Conservation (phyloP, 2,113 vertebrate species). For the Nesoenas mayeri region DNA sequence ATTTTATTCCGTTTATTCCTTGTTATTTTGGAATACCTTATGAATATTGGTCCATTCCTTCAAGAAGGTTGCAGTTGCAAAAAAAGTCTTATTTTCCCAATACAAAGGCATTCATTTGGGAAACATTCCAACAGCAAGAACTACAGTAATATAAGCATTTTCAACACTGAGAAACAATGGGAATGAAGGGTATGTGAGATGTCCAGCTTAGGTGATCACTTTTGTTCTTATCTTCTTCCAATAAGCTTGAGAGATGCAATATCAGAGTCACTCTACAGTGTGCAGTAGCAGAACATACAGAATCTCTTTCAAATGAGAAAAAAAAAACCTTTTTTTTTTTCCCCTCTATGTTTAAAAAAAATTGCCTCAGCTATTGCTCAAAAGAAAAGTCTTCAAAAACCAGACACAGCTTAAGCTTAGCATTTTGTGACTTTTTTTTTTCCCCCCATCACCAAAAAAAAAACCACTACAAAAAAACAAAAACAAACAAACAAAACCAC, state of each 20-base stretch:
- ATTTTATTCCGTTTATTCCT: not conserved
- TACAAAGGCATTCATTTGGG: not conserved
- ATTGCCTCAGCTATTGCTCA: not conserved
- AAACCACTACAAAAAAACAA: too few species aligned
- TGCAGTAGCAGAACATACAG: not conserved
- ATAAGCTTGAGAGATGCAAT: not conserved
- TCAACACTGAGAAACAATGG: not conserved
- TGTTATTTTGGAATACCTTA: not conserved
- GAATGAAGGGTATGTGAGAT: not conserved
- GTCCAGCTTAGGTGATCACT: not conserved
- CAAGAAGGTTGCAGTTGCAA: not conserved
- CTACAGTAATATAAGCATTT: not conserved
- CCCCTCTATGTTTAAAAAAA: not conserved
- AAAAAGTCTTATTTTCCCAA: not conserved
- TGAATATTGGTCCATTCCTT: not conserved
- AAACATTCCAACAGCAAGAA: not conserved
- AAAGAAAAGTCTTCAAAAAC: not conserved
- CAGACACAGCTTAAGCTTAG: not conserved
- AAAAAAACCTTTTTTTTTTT: not conserved
- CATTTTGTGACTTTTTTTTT: not conserved
- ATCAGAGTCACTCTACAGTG: not conserved
- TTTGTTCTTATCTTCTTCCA: not conserved
- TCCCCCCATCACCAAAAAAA: too few species aligned
- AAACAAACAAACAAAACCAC: too few species aligned
- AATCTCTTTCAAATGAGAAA: not conserved